Base-by-base conservation (phyloP, 2,888 invertebrate species). In the Meiosimyza decipiens region DNA sequence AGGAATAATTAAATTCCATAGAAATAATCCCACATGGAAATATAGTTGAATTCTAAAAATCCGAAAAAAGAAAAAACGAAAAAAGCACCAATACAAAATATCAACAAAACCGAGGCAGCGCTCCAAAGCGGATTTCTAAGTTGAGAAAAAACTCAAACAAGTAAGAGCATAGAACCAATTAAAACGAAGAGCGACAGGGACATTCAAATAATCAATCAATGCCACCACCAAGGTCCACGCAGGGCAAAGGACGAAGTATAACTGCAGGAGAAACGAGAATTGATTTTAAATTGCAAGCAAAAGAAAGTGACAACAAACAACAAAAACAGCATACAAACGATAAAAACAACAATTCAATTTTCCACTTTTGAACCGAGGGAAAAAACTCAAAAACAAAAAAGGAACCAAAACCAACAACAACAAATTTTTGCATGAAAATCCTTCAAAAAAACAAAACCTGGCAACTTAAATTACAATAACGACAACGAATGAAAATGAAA, bases 161-260 rank as follows among this genome's bases (percentile, higher is more conserved):
- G 12, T 7, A 33, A 28, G 60, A 15, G 28, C 54, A 55, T 40
- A 40, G 6, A 40, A 40, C 40, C 40, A 40, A 40, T 57, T 57
- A 57, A 57, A 28, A 28, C 57, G 64, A 22, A 51, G 40, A 16
- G 49, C 54, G 16, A 59, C n/a, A 16, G 22, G 22, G 40, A 60
- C 22, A 59, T 22, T n/a, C 22, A 18, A 62, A 28, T 52, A 54
- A 59, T 69, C 68, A 69, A 70, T 70, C 70, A 71, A 71, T 71
- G 73, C 68, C 66, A 62, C 65, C 66, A 71, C 47, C 40, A 9
- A 60, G 16, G 22, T 54, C 7, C 54, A 54, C 49, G 63, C 54
- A 9, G 63, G 47, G 63, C 60, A 63, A 73, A 9, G 63, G 47
- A 68, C 60, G 68, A 57, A 67, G 55, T 54, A 59, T 28, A 76